Base-by-base conservation (phyloP, 2,888 invertebrate species). In the Eupithecia inturbata region DNA sequence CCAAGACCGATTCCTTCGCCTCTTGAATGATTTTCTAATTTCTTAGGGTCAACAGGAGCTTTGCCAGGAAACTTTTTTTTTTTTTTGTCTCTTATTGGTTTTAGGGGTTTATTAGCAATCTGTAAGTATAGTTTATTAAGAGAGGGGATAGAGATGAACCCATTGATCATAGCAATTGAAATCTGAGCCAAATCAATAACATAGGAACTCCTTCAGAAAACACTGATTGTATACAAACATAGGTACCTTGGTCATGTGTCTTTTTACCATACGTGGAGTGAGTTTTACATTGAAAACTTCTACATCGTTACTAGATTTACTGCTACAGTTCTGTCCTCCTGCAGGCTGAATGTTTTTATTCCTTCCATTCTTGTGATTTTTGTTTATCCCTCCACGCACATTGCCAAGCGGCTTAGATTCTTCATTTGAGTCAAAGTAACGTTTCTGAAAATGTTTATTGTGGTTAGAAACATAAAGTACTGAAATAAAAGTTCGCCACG, bases 1-100 rank as follows among this genome's bases (percentile, higher is more conserved):
- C 95, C 95, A 74, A 88, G 92, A 0, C 95, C 88, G 0, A 96
- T 87, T 0, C 95, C 96, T 79, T 95, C 95, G 1, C 97, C 97
- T 80, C 96, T 95, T 22, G 95, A 95, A 89, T 97, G 95, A 76
- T 95, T 96, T 75, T 95, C 90, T 73, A 96, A 82, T 74, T 90
- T 92, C 78, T 95, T 89, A 78, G 93, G 89, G 66, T 95, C 88
- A 31, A 96, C 84, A 5, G 95, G 95, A 39, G 94, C 92, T 87
- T 94, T 95, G 0, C 95, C 95, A 72, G 92, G 94, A 81, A 90
- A 95, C 80, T 92, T 92, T 19, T 86, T 77, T 31, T 68, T 76
- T 76, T 78, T 83, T 12, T 74, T 68, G 31, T 68, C 62, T 71
- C 77, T 77, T 16, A 73, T 69, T 14, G 77, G 78, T 31, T 73